Conservation (phyloP, 1,140 invertebrate species). For the Harpegnathos saltator region DNA sequence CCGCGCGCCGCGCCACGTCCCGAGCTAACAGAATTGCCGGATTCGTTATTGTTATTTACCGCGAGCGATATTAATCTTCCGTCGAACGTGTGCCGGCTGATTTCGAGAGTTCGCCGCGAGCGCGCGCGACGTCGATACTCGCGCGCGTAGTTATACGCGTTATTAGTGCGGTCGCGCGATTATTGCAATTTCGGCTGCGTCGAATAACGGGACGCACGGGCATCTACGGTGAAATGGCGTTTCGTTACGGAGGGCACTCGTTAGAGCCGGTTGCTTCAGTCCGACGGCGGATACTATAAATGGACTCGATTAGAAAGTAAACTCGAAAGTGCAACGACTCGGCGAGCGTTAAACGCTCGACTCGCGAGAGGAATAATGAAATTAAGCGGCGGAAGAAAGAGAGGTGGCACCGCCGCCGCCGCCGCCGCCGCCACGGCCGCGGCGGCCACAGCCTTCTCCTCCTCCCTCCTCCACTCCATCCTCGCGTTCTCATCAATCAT, state of each 20-base stretch:
- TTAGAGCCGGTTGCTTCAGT: slow-evolving; percentile 8
- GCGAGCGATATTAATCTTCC: slow-evolving; percentile 35
- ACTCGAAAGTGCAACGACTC: not conserved
- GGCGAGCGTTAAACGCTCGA: not conserved
- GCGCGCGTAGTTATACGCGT: no score
- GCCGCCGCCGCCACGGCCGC: not conserved
- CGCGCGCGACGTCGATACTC: not conserved
- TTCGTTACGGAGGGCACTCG: not conserved
- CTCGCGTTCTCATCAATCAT: slow-evolving; percentile 34
- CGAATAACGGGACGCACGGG: not conserved
- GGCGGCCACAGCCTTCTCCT: not conserved
- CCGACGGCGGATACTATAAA: not conserved
- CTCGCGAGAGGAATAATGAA: slow-evolving; percentile 29
- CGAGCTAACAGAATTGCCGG: slow-evolving; percentile 55
- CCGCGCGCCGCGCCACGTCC: not conserved
- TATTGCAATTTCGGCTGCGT: slow-evolving; percentile 3
- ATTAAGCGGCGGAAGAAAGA: slow-evolving; percentile 25
- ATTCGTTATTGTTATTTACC: slow-evolving; percentile 60
- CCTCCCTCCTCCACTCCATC: not conserved
- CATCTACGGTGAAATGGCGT: not conserved
- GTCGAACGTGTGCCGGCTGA: not conserved
- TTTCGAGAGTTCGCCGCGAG: not conserved
- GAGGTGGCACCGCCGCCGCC: not conserved
- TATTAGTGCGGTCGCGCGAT: no score
- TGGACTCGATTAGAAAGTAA: slow-evolving; percentile 22